These are phyloP conservation scores for Luidia sarsii DNA, from an alignment of 53 echinoderm and acorn worm genomes.

Conservation along the genomic window DNA sequence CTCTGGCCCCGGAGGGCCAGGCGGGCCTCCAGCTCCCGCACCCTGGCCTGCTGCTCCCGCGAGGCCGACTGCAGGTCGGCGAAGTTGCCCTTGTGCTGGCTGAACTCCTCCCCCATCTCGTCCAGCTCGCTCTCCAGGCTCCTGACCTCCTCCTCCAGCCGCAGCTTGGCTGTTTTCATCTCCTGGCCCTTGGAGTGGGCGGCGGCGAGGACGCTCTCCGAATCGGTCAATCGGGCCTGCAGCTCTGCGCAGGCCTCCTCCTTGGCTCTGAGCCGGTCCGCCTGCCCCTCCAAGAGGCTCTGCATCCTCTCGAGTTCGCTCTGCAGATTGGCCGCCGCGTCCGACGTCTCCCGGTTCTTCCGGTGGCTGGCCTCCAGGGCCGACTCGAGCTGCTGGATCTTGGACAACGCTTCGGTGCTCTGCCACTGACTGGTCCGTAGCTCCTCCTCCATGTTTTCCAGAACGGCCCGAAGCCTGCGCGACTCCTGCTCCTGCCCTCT, in stretches of 20 bases:
- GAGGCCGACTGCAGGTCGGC: slow-evolving; percentile 13
- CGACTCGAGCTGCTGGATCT: slow-evolving; percentile 41
- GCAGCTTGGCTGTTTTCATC: background rate
- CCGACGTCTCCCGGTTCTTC: slow-evolving; percentile 14
- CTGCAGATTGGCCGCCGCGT: slow-evolving; percentile 7
- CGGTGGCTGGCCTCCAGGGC: background rate
- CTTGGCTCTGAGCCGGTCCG: slow-evolving; percentile 8
- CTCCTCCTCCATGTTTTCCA: background rate
- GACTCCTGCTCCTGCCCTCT: slow-evolving; percentile 15
- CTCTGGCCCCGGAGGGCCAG: background rate
- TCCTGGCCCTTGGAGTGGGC: background rate
- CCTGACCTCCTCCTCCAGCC: slow-evolving; percentile 5
- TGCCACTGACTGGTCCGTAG: background rate
- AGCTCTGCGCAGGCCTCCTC: slow-evolving; percentile 5
- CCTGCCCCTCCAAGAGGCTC: slow-evolving; percentile 18
- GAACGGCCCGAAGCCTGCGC: slow-evolving; percentile 7
- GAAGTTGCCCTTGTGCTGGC: slow-evolving; percentile 13
- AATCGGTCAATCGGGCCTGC: background rate
- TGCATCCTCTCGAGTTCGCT: slow-evolving; percentile 9
- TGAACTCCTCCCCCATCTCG: slow-evolving; percentile 1
- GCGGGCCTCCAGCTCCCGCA: background rate
- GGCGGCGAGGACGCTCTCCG: slow-evolving; percentile 3
- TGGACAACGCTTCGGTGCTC: background rate
- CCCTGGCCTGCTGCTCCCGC: slow-evolving; percentile 12
- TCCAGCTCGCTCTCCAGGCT: slow-evolving; percentile 28